A percentile compares a stretch with the other conserved stretches of the same genome.
These are phyloP conservation scores for Argynnis bischoffii DNA, from an alignment of 2,888 invertebrate species.

Conservation along the genomic window DNA sequence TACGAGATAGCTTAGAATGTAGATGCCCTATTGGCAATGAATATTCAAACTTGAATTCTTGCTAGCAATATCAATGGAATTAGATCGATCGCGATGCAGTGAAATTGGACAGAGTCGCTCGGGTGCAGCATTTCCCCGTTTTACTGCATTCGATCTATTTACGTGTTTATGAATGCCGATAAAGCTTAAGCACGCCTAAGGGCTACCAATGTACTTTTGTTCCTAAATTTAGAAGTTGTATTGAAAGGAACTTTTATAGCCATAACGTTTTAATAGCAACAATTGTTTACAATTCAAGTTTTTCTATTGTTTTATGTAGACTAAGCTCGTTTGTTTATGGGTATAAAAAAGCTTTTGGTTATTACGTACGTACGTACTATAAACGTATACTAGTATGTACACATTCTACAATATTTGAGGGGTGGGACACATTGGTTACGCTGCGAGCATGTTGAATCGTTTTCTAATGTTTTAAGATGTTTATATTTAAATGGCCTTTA, in stretches of 20 bases:
- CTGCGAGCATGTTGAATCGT: too few species aligned
- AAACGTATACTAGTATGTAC: too few species aligned
- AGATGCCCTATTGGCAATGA: conserved; percentile 42
- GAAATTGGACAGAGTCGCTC: conserved; percentile 60
- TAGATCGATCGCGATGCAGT: conserved; percentile 71
- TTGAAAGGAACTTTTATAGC: neutral
- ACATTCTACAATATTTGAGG: too few species aligned
- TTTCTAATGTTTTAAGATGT: too few species aligned
- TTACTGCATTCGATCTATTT: conserved; percentile 79
- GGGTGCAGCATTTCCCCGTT: conserved; percentile 54
- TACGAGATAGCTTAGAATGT: conserved; percentile 33
- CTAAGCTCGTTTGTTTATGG: conserved; percentile 11
- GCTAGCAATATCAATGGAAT: conserved; percentile 54
- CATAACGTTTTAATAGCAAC: conserved; percentile 14
- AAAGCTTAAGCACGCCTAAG: conserved; percentile 64
- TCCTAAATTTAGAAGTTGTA: conserved; percentile 14
- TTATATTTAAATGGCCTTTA: too few species aligned
- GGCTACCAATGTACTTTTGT: conserved; percentile 43
- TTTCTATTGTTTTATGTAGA: too few species aligned
- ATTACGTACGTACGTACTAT: too few species aligned
- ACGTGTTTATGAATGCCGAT: conserved; percentile 72
- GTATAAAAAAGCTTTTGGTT: too few species aligned
- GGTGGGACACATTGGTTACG: too few species aligned
- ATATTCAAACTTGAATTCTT: conserved; percentile 49
- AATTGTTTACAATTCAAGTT: too few species aligned